Evolutionary conservation across 2,888 invertebrate species (phyloP).

Genomic region (Melieria omissa): DNA sequence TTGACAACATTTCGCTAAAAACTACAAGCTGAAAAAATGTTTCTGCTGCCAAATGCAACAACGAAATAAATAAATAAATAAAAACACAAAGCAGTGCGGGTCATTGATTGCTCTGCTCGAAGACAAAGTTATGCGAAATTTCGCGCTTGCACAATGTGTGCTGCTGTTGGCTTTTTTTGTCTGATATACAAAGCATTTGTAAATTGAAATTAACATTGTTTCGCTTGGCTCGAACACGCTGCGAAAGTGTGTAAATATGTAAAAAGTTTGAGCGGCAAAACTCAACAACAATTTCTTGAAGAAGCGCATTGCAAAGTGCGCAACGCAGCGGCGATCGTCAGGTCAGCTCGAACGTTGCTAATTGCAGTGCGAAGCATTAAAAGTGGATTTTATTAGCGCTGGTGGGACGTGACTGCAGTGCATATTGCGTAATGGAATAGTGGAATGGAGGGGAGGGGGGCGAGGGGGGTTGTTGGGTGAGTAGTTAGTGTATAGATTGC

Average conservation of each 20-base stretch:
- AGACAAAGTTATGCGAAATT: constrained; percentile 18
- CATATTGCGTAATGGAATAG: too few species aligned
- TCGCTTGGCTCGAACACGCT: neutral
- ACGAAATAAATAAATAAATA: neutral
- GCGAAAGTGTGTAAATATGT: too few species aligned
- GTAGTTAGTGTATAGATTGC: too few species aligned
- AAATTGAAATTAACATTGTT: constrained; percentile 20
- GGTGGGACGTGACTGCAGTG: too few species aligned
- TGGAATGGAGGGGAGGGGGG: too few species aligned
- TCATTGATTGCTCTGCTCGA: constrained; percentile 11
- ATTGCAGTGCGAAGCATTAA: constrained; percentile 10
- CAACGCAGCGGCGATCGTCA: constrained; percentile 17
- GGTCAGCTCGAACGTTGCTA: constrained; percentile 32
- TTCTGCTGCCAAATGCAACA: neutral
- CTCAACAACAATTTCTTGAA: constrained; percentile 24
- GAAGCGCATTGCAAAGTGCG: constrained; percentile 20
- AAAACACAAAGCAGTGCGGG: neutral
- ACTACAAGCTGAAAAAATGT: neutral
- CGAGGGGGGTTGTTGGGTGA: too few species aligned
- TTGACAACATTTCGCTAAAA: too few species aligned
- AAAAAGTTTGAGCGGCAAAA: neutral
- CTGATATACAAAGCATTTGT: neutral
- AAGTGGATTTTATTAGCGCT: too few species aligned
- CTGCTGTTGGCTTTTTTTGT: neutral
- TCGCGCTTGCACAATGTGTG: constrained; percentile 19